Base-by-base conservation (phyloP, 2,113 vertebrate genomes). In the Gallinago undulata region DNA sequence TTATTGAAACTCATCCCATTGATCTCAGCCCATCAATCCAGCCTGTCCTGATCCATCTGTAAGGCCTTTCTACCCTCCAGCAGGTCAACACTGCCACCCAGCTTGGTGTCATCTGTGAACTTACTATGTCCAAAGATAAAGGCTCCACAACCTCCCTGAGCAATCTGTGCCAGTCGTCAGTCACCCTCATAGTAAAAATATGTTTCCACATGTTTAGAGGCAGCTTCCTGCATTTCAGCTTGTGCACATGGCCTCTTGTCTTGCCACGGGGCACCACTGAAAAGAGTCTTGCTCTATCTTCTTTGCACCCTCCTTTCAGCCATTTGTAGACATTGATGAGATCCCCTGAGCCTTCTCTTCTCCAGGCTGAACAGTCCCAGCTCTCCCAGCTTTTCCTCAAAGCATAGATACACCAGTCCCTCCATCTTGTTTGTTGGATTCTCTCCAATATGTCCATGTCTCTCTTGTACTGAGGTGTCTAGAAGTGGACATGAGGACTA, bases 131-230 rank as follows among this genome's bases (percentile, higher is more conserved):
- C 25, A 53, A 31, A 30, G 33, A 89, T 11, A 8, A 21, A 74
- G 18, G 64, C 16, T 69, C 56, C 1, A 0, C 45, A 69, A 0
- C 1, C 50, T 60, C 13, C 24, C 31, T 15, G 31, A 31, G 39
- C n/a, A 82, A 37, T 6, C 5, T 63, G 50, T 66, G 50, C 5
- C 33, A 72, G 67, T 13, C 4, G 12, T 83, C 10, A 19, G n/a
- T 31, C 50, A 50, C 8, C 10, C 7, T 45, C 27, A 43, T 4
- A 28, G 9, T 43, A 17, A 31, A 3, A 10, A 77, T 63, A 14
- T 13, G 18, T 55, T 64, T 64, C 17, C 57, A 51, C 39, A 55
- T 25, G 13, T n/a, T 66, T 64, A 53, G 28, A 69, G 18, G 43
- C 64, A 70, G 45, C 9, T 23, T 60, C 27, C 23, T 5, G 14